Percentiles rank a stretch among this genome's conserved stretches.
These are phyloP conservation scores for Drosophila mauritiana DNA, from an alignment of 1,140 invertebrate genomes.

Conservation along the genomic window DNA sequence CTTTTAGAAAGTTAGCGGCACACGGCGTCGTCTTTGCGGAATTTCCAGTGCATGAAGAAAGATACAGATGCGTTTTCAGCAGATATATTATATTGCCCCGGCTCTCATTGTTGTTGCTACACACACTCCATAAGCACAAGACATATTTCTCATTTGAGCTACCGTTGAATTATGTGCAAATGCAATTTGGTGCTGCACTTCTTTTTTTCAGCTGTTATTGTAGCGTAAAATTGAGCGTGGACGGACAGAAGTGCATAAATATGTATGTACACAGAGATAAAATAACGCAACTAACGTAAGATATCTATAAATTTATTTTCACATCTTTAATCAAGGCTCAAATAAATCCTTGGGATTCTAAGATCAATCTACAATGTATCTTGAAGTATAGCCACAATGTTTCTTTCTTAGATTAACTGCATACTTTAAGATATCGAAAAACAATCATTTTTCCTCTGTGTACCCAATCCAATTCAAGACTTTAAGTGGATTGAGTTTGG, in stretches of 20 bases:
- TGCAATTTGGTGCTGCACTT: constrained; percentile 70
- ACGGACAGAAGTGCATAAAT: constrained; percentile 22
- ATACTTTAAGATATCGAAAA: too few species aligned
- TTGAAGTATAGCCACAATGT: too few species aligned
- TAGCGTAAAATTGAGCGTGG: constrained; percentile 69
- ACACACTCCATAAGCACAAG: constrained; percentile 22
- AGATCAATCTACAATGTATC: too few species aligned
- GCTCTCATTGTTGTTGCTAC: constrained; percentile 11
- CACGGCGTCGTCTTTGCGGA: constrained; percentile 65
- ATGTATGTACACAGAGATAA: constrained; percentile 19
- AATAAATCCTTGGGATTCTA: too few species aligned
- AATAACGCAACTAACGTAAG: background rate
- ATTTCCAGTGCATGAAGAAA: constrained; percentile 83
- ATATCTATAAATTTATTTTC: too few species aligned
- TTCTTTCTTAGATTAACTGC: too few species aligned
- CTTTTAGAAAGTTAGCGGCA: constrained; percentile 80
- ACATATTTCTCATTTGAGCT: constrained; percentile 66
- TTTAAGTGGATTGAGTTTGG: background rate
- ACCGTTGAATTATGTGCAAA: constrained; percentile 77
- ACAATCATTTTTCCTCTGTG: background rate
- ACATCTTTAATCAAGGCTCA: too few species aligned
- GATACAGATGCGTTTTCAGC: constrained; percentile 78
- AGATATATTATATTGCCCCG: constrained; percentile 24
- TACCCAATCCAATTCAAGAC: background rate
- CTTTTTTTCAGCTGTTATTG: constrained; percentile 59